Conservation (phyloP, 2,888 invertebrate species). For the Smittia aterrima region DNA sequence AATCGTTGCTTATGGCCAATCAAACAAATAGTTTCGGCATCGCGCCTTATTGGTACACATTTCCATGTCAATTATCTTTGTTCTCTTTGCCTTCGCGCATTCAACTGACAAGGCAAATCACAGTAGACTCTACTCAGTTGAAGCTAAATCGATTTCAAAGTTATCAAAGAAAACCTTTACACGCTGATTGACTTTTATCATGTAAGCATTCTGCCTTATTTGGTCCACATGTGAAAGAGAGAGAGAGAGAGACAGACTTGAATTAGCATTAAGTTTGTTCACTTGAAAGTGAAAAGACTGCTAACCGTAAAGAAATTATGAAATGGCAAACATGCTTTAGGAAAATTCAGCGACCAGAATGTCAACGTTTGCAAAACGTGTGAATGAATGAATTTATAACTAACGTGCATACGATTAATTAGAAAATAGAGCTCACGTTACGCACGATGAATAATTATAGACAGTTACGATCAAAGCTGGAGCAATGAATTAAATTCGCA, state of each 20-base stretch:
- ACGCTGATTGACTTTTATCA: no score
- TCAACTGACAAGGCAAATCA: no score
- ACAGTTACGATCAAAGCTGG: neutral
- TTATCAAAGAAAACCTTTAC: no score
- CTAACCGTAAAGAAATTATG: neutral
- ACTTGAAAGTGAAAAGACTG: neutral
- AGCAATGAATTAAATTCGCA: neutral
- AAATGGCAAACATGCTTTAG: neutral
- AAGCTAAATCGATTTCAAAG: no score
- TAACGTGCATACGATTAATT: slow-evolving; percentile 28
- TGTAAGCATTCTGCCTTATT: no score
- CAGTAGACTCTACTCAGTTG: no score
- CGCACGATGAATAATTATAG: slow-evolving; percentile 34
- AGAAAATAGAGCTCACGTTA: slow-evolving; percentile 13
- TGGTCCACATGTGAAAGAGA: no score
- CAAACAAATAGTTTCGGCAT: neutral
- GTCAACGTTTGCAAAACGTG: neutral
- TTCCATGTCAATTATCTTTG: neutral
- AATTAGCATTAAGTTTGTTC: no score
- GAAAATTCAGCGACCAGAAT: slow-evolving; percentile 2
- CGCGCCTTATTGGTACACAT: neutral
- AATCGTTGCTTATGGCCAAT: neutral
- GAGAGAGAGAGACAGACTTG: no score
- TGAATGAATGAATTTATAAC: neutral
- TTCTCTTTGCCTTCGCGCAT: neutral